Conservation (phyloP, 2,888 invertebrate genomes). For the Myathropa florea region DNA sequence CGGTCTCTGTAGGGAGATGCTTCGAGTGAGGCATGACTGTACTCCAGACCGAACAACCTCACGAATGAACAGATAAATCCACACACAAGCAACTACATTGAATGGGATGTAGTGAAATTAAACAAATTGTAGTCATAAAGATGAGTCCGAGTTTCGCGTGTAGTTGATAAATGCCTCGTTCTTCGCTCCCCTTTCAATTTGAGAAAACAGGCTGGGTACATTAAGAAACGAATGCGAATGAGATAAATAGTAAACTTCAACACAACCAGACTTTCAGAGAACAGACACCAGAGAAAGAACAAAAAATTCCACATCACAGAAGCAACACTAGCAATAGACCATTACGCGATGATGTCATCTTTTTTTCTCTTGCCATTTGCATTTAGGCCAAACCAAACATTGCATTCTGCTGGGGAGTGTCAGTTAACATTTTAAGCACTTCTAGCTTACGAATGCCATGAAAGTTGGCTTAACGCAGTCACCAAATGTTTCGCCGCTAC, state of each 20-base stretch:
- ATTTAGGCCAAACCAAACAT: background rate
- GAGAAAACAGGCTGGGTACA: background rate
- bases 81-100: background rate
- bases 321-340: background rate
- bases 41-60: conserved; percentile 23
- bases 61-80: background rate
- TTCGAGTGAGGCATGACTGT: conserved; percentile 37
- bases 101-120: conserved; percentile 8
- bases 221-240: background rate
- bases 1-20: background rate
- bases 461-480: conserved; percentile 22
- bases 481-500: background rate
- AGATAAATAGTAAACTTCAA: conserved; percentile 28
- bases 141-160: conserved; percentile 13
- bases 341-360: conserved; percentile 63
- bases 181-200: background rate
- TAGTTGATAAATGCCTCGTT: conserved; percentile 22
- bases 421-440: conserved; percentile 9
- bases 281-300: conserved; percentile 12
- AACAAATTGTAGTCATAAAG: conserved; percentile 23
- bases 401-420: conserved; percentile 16
- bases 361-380: conserved; percentile 34
- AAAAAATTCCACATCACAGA: conserved; percentile 44
- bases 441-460: background rate
- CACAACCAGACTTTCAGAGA: conserved; percentile 28